Evolutionary conservation across 2,797 vertebrate genomes (phyloP), one percentile per base, ranked within the genome.

Genomic region (Orestias chungarensis): DNA sequence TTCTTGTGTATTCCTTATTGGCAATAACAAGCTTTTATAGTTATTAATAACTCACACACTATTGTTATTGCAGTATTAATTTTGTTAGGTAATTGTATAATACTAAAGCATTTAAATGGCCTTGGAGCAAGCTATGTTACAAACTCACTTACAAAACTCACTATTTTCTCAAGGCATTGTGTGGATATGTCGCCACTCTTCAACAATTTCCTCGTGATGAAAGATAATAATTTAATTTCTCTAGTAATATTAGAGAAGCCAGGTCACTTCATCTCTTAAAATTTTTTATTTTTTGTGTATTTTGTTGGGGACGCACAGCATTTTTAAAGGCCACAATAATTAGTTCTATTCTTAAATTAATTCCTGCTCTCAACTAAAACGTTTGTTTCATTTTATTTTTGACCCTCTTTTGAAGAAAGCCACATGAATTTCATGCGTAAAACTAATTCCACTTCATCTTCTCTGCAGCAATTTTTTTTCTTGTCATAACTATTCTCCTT

Each of bases 401-500:
- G 38, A 68, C 65, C 25, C 33, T 54, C 35, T 67, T 49, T 61
- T 17, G 18, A 33, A 62, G 31, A 54, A 17, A n/a, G 6, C 1
- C 14, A 27, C 50, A 15, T 77, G 47, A 25, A 76, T 66, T 23
- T 38, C 66, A 9, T 61, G 31, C 43, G n/a, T 54, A 55, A 29
- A 20, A 54, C 66, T 64, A 9, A 25, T 65, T n/a, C 20, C 2
- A 23, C 70, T 64, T 55, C 25, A 54, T 27, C 29, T 2, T 44
- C 40, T 74, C 74, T 3, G 3, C 3, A 27, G 23, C 54, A n/a
- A 11, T 65, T 66, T 54, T 80, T 84, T 78, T 74, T 44, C 1
- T 33, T 64, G 66, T 76, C 75, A 18, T 42, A 66, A 76, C 35
- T 44, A n/a, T 55, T 14, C 15, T 66, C 76, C 35, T 40, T 74